Percentiles rank a stretch among this genome's conserved stretches.
phyloP scores from a whole-genome alignment of 2,113 vertebrate species.

The Scopus umbretta region DNA sequence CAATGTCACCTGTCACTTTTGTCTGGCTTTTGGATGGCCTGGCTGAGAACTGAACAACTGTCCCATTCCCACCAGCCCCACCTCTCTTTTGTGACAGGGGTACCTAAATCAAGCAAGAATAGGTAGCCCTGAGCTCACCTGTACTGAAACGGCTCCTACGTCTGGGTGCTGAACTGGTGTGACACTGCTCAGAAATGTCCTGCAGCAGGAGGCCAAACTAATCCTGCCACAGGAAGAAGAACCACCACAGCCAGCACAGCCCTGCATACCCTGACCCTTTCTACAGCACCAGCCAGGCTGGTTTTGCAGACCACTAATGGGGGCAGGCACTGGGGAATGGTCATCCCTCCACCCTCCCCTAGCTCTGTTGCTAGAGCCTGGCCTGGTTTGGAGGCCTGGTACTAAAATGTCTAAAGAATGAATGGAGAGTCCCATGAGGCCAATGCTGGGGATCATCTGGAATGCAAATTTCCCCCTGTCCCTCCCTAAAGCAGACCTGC shows the following conservation, averaged over 20 bases:
- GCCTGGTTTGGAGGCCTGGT: neutral
- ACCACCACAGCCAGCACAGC: neutral
- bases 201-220: neutral
- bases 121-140: neutral
- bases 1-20: neutral
- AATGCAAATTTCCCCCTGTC: neutral
- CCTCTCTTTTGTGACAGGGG: neutral
- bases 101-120: neutral
- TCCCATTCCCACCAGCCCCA: neutral
- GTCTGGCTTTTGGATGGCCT: neutral
- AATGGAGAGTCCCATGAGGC: neutral
- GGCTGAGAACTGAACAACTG: neutral
- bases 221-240: neutral
- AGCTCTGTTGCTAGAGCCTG: neutral
- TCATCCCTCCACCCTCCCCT: neutral
- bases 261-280: neutral
- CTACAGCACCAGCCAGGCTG: neutral
- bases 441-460: neutral
- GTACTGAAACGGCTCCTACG: rapidly evolving
- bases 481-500: neutral
- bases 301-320: neutral
- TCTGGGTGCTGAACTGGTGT: neutral
- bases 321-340: neutral
- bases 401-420: neutral
- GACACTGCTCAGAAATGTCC: neutral